Evolutionary conservation across 2,888 invertebrate genomes (phyloP).

Genomic region (Pelosia muscerda): DNA sequence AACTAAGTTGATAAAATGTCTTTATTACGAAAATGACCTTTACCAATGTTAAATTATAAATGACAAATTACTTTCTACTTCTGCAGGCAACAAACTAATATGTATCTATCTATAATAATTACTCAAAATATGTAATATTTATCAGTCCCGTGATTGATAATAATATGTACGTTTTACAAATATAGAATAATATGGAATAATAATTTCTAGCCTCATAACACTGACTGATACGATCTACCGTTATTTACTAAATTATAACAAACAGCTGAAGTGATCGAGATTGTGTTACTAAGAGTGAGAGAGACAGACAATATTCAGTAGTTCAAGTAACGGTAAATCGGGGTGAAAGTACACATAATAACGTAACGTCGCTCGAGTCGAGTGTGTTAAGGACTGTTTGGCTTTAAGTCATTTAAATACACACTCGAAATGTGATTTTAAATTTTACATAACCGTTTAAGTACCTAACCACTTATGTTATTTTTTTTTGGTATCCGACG

Average conservation of each 20-base stretch:
- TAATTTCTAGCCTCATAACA: neutral
- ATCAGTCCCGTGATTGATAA: too few relatives aligned
- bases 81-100: too few relatives aligned
- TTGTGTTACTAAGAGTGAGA: conserved; percentile 53
- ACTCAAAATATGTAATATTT: neutral
- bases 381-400: conserved; percentile 56
- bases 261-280: conserved; percentile 67
- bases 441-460: conserved; percentile 16
- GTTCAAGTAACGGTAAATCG: conserved; percentile 73
- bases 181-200: neutral
- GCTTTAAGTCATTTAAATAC: conserved; percentile 40
- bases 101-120: too few relatives aligned
- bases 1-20: too few relatives aligned
- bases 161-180: neutral
- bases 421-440: conserved; percentile 29
- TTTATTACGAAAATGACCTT: too few relatives aligned
- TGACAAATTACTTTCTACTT: neutral
- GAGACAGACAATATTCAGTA: conserved; percentile 60
- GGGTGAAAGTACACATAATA: conserved; percentile 80
- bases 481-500: neutral
- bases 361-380: conserved; percentile 61
- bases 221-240: neutral
- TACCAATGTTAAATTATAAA: neutral
- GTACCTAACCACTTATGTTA: neutral
- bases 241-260: conserved; percentile 45